A percentile compares a stretch with the other conserved stretches of the same genome.
Evolutionary conservation across 1,140 invertebrate genomes (phyloP).

Genomic region (Orius insidiosus): DNA sequence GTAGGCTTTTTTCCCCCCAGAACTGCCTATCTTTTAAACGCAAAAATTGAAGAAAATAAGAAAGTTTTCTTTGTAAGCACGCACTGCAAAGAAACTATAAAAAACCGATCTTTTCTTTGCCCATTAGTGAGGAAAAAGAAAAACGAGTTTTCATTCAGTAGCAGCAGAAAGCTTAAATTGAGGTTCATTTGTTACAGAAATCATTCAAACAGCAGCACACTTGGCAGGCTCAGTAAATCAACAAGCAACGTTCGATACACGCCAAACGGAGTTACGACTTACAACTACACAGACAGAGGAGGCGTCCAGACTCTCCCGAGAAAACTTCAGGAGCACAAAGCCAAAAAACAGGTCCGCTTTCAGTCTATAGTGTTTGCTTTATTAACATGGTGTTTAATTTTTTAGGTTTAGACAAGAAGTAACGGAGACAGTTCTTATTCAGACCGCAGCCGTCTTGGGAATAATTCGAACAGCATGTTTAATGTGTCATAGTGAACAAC

Average conservation of each 20-base stretch:
- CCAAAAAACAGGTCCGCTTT: conserved; percentile 21
- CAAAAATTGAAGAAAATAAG: too few relatives aligned
- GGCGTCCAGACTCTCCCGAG: conserved; percentile 61
- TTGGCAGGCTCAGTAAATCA: conserved; percentile 63
- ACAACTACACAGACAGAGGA: conserved; percentile 36
- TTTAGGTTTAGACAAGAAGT: conserved; percentile 20
- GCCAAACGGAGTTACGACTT: conserved; percentile 9
- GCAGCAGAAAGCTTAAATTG: too few relatives aligned
- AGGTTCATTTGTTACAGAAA: too few relatives aligned
- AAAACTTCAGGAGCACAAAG: conserved; percentile 27
- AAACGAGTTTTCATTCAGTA: too few relatives aligned
- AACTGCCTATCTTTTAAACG: too few relatives aligned
- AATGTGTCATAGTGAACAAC: conserved; percentile 58
- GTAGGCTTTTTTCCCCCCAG: too few relatives aligned
- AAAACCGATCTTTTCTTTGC: too few relatives aligned
- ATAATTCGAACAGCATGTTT: conserved; percentile 43
- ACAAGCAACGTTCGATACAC: conserved; percentile 38
- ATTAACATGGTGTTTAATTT: background rate
- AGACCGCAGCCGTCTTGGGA: conserved; percentile 8
- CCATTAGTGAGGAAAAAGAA: too few relatives aligned
- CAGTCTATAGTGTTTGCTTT: too few relatives aligned
- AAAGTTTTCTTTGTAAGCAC: too few relatives aligned
- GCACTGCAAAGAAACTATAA: too few relatives aligned
- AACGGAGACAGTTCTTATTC: conserved; percentile 15
- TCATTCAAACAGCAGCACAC: conserved; percentile 28